A percentile compares a stretch with the other conserved stretches of the same genome.
Conservation (phyloP, 37 sponge, comb jelly and placozoan species). For the Chondrosia reniformis region DNA sequence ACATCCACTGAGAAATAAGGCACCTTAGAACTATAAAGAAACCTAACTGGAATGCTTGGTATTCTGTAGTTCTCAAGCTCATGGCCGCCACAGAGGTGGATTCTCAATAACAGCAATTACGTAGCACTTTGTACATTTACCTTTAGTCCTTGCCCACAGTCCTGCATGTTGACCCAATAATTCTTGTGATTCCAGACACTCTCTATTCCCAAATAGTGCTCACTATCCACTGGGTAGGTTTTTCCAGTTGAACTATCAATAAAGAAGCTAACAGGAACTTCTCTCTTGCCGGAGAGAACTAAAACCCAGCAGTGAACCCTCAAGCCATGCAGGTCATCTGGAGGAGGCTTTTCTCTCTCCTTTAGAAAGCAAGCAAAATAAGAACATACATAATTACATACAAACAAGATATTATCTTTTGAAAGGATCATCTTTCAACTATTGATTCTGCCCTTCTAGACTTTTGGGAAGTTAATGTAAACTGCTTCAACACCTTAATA, state of each 20-base stretch:
- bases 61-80: too few relatives aligned
- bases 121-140: too few relatives aligned
- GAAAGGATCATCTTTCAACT: too few relatives aligned
- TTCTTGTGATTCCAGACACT: conserved; percentile 91
- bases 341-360: conserved; percentile 65
- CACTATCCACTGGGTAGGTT: conserved; percentile 47
- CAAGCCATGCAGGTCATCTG: conserved; percentile 80
- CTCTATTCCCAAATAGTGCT: conserved; percentile 89
- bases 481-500: too few relatives aligned
- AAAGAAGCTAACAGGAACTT: conserved; percentile 93
- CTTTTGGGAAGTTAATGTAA: too few relatives aligned
- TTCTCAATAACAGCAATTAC: too few relatives aligned
- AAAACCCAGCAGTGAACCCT: conserved; percentile 96
- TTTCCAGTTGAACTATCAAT: conserved; percentile 91
- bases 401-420: neutral
- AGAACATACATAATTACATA: neutral
- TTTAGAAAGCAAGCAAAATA: neutral
- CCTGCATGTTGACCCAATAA: conserved; percentile 99
- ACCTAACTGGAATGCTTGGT: too few relatives aligned
- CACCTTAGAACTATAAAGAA: too few relatives aligned
- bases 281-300: conserved; percentile 91
- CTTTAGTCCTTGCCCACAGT: conserved; percentile 86
- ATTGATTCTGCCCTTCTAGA: too few relatives aligned
- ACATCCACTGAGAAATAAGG: too few relatives aligned
- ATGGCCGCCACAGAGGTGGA: too few relatives aligned